Evolutionary conservation across 37 sponge, comb jelly and placozoan genomes (phyloP).

Genomic region (Eunapius fragilis): DNA sequence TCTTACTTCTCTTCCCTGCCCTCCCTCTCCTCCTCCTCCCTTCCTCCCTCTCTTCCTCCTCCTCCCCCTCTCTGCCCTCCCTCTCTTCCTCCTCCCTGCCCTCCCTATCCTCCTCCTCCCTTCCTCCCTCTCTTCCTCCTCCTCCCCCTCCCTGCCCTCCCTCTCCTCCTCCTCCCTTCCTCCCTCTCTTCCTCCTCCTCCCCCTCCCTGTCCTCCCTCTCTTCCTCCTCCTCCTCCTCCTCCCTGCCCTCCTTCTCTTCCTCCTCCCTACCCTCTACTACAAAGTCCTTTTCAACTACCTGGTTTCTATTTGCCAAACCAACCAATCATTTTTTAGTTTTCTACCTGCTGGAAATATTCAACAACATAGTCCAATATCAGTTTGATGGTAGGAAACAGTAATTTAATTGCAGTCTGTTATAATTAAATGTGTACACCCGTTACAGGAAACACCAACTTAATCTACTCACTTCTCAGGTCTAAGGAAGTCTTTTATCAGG

Average conservation of each 20-base stretch:
- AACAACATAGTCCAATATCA: constrained; percentile 98
- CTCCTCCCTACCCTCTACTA: background rate
- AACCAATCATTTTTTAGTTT: constrained; percentile 93
- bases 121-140: background rate
- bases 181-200: background rate
- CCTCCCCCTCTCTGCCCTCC: background rate
- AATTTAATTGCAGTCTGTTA: background rate
- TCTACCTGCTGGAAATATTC: constrained; percentile 95
- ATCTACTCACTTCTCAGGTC: constrained; percentile 88
- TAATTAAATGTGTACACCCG: background rate
- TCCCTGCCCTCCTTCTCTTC: background rate
- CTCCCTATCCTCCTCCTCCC: constrained; percentile 46
- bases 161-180: background rate
- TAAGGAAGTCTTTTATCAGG: constrained; percentile 83
- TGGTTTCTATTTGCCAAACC: constrained; percentile 96
- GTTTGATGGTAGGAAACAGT: constrained; percentile 92
- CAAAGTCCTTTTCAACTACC: constrained; percentile 90
- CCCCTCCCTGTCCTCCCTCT: background rate
- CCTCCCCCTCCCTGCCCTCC: background rate
- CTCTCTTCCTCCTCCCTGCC: constrained; percentile 32
- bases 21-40: constrained; percentile 71
- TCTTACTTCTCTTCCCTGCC: constrained; percentile 40
- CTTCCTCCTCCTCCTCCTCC: background rate
- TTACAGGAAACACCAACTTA: constrained; percentile 88
- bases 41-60: constrained; percentile 58